phyloP scores from a whole-genome alignment of 2,113 vertebrate species.

The Rhynchomys soricoides region DNA sequence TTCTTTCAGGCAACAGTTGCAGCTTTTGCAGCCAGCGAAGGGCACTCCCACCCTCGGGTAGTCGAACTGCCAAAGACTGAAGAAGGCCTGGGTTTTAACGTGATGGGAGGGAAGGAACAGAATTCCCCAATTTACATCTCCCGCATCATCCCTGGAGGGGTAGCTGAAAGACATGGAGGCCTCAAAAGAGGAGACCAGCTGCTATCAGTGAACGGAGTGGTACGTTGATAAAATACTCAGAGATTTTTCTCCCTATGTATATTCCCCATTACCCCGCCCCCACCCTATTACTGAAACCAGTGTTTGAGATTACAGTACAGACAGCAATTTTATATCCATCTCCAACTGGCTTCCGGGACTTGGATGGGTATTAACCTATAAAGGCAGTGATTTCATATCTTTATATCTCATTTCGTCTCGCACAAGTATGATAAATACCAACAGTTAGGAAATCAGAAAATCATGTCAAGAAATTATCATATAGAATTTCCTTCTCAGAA shows the following conservation, averaged over 20 bases:
- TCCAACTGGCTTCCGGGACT: not conserved
- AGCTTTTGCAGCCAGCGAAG: constrained; percentile 98
- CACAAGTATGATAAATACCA: not conserved
- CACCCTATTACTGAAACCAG: not conserved
- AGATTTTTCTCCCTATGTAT: not conserved
- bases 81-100: constrained; percentile 99
- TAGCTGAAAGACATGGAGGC: constrained; percentile 97
- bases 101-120: constrained; percentile 99
- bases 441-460: not conserved
- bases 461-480: constrained; percentile 1
- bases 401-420: not conserved
- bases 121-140: constrained; percentile 99
- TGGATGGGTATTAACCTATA: not conserved
- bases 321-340: constrained; percentile 13
- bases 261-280: not conserved
- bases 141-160: constrained; percentile 98
- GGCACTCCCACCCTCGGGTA: constrained; percentile 97
- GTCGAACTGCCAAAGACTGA: constrained; percentile 99
- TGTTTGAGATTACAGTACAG: constrained; percentile 30
- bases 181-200: constrained; percentile 99
- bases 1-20: constrained; percentile 96
- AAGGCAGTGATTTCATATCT: constrained; percentile 41
- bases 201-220: constrained; percentile 98
- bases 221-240: constrained; percentile 84
- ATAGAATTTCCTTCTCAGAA: not conserved